phyloP scores from a whole-genome alignment of 2,888 invertebrate species.

The Leptarthrus brevirostris region DNA sequence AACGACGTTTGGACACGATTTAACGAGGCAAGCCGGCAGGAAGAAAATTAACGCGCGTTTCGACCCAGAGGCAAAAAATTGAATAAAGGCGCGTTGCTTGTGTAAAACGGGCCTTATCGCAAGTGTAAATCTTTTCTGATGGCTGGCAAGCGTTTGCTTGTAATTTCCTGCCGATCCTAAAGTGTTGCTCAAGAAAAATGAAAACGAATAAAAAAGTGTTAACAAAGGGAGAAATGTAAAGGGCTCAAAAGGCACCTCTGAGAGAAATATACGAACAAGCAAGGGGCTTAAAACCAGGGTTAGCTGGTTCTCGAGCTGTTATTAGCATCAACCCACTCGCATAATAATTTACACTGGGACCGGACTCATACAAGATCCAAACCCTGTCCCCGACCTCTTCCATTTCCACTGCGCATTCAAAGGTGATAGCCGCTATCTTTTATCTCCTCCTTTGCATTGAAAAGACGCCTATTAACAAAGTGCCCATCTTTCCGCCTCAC shows the following conservation, averaged over 20 bases:
- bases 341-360: slow-evolving; percentile 4
- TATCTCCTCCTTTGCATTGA: slow-evolving; percentile 24
- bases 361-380: neutral
- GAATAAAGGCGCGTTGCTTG: slow-evolving; percentile 20
- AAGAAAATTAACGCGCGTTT: slow-evolving; percentile 16
- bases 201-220: slow-evolving; percentile 12
- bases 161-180: slow-evolving; percentile 32
- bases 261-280: too few relatives aligned
- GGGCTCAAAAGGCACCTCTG: too few relatives aligned
- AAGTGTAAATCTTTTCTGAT: slow-evolving; percentile 19
- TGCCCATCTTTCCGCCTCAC: slow-evolving; percentile 39
- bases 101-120: slow-evolving; percentile 29
- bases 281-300: too few relatives aligned
- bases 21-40: neutral
- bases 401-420: neutral
- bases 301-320: slow-evolving; percentile 9
- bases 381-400: neutral
- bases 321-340: slow-evolving; percentile 15
- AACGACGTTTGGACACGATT: slow-evolving; percentile 22
- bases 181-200: slow-evolving; percentile 10
- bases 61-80: neutral
- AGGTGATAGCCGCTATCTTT: slow-evolving; percentile 22
- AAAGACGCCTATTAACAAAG: slow-evolving; percentile 41
- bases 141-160: slow-evolving; percentile 41
- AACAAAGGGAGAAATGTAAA: slow-evolving; percentile 19